Conservation (phyloP, 2,113 vertebrate genomes). For the Nyctibius bracteatus region DNA sequence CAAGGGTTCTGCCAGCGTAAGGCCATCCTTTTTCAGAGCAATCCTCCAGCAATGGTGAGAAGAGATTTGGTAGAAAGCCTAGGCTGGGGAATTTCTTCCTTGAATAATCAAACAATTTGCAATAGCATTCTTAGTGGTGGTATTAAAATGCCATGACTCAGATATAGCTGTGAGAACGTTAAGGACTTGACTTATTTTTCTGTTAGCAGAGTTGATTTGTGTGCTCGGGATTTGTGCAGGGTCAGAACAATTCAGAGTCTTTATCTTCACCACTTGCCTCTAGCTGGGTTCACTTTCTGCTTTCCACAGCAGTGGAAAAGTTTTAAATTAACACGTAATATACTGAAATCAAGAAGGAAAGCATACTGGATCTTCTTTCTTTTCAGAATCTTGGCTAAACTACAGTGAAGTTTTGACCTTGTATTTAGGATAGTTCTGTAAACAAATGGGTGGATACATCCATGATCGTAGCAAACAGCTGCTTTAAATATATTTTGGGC, state of each 20-base stretch:
- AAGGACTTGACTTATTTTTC: neutral
- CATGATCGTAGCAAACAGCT: neutral
- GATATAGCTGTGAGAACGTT: neutral
- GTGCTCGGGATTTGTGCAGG: neutral
- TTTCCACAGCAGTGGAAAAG: neutral
- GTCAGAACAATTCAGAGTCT: neutral
- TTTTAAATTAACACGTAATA: neutral
- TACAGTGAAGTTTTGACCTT: neutral
- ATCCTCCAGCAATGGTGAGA: neutral
- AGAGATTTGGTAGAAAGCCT: neutral
- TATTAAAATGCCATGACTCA: slow-evolving; percentile 17
- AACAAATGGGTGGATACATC: neutral
- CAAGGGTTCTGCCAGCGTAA: neutral
- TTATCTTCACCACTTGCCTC: neutral
- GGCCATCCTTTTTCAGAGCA: slow-evolving; percentile 3
- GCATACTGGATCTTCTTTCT: neutral
- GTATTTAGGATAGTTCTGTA: neutral
- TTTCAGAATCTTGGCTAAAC: neutral
- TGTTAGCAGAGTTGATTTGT: neutral
- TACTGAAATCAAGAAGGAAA: neutral
- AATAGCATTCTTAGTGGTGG: neutral
- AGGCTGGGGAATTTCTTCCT: neutral
- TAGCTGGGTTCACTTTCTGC: neutral
- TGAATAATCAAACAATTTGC: slow-evolving; percentile 22
- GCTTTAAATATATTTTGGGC: neutral